A percentile compares a stretch with the other conserved stretches of the same genome.
These are phyloP conservation scores for Hyposoter dolosus DNA, from an alignment of 2,888 invertebrate species.

Conservation along the genomic window DNA sequence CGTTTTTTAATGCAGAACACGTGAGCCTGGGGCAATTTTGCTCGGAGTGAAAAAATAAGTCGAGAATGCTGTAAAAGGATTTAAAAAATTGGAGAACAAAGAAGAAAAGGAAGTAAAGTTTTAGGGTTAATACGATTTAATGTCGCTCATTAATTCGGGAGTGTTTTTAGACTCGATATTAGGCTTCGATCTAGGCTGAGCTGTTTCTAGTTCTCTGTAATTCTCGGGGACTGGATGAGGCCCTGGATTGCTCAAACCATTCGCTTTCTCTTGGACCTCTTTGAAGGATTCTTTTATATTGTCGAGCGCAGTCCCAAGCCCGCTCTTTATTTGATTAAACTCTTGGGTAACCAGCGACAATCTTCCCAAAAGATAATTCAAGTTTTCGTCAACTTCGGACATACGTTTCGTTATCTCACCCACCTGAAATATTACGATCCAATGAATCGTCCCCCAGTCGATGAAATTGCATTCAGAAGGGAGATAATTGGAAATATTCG, in stretches of 20 bases:
- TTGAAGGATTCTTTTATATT: constrained; percentile 89
- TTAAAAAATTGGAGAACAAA: no score
- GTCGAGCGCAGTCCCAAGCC: constrained; percentile 90
- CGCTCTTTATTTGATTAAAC: constrained; percentile 92
- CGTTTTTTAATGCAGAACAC: no score
- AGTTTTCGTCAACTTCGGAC: constrained; percentile 91
- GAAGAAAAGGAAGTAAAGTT: no score
- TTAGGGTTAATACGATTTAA: constrained; percentile 45
- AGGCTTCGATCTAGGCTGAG: constrained; percentile 42
- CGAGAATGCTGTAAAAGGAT: no score
- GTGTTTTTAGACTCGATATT: constrained; percentile 17
- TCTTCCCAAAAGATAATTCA: constrained; percentile 93
- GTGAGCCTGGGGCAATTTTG: no score
- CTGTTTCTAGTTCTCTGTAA: constrained; percentile 77
- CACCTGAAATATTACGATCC: constrained; percentile 85
- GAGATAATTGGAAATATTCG: no score
- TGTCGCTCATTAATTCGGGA: constrained; percentile 54
- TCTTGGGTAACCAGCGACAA: constrained; percentile 93
- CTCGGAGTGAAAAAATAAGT: no score
- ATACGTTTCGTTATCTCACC: constrained; percentile 91
- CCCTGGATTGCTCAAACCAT: constrained; percentile 82
- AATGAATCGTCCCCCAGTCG: no score
- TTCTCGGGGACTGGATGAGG: constrained; percentile 84
- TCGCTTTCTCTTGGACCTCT: constrained; percentile 86
- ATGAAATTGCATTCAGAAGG: no score